Evolutionary conservation across 2,888 invertebrate genomes (phyloP).

Genomic region (Agrochola litura): DNA sequence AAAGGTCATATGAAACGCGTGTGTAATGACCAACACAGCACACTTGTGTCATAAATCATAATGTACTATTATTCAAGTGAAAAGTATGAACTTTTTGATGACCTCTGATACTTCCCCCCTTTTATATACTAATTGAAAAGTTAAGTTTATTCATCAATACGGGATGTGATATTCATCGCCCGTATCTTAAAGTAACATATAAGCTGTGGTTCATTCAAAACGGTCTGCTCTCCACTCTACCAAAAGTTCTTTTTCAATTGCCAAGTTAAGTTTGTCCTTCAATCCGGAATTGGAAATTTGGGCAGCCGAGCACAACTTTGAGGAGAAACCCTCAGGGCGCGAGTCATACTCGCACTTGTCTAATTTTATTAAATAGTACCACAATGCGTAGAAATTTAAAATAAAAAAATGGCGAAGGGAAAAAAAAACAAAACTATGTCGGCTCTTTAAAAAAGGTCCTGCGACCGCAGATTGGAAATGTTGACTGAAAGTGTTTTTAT

Average conservation of each 20-base stretch:
- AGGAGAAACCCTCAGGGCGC: neutral
- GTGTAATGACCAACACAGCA: too few relatives aligned
- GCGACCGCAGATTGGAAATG: neutral
- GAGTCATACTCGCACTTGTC: neutral
- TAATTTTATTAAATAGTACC: neutral
- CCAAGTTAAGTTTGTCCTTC: neutral
- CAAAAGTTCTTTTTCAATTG: neutral
- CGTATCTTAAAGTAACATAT: too few relatives aligned
- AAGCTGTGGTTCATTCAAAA: neutral
- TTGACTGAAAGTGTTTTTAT: neutral
- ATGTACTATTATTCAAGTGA: too few relatives aligned
- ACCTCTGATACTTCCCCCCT: too few relatives aligned
- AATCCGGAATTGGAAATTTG: neutral
- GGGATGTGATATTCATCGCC: neutral
- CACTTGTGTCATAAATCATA: too few relatives aligned
- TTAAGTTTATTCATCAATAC: too few relatives aligned
- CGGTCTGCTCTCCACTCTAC: neutral
- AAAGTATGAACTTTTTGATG: too few relatives aligned
- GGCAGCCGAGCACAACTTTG: neutral
- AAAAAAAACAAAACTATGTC: neutral
- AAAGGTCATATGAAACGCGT: too few relatives aligned
- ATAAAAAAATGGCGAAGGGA: neutral
- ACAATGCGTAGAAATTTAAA: neutral
- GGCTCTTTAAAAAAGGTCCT: neutral
- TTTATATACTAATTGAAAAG: too few relatives aligned